Percentiles rank a stretch among this genome's conserved stretches.
These are phyloP conservation scores for Neoaliturus tenellus DNA, from an alignment of 2,888 invertebrate genomes.

Conservation along the genomic window DNA sequence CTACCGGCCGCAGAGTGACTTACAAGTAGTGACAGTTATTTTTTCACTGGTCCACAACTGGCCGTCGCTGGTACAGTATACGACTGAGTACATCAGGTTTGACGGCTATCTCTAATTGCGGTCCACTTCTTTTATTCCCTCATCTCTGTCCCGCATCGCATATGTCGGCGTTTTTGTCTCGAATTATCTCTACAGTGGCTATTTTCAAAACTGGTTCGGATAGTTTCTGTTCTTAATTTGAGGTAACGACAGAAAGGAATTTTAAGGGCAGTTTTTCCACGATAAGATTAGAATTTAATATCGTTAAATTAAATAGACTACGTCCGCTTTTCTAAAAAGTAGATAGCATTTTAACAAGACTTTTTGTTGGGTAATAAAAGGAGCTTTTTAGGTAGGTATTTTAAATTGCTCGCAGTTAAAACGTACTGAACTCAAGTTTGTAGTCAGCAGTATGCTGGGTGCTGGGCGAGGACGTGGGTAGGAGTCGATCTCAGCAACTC, in stretches of 20 bases:
- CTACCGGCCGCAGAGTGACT: not conserved
- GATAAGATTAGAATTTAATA: not conserved
- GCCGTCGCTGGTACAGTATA: constrained; percentile 6
- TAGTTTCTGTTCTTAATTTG: constrained; percentile 5
- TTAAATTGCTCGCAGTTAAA: too few species aligned
- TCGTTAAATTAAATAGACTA: too few species aligned
- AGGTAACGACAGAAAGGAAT: not conserved
- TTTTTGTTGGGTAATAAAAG: too few species aligned
- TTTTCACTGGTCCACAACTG: not conserved
- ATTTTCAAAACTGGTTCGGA: constrained; percentile 12
- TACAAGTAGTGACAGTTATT: constrained; percentile 24
- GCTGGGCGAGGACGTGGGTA: not conserved
- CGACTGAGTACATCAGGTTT: constrained; percentile 33
- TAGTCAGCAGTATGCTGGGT: too few species aligned
- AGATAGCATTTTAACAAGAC: too few species aligned
- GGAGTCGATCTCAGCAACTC: constrained; percentile 10
- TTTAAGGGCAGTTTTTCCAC: not conserved
- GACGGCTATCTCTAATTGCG: constrained; percentile 36
- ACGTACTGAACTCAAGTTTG: not conserved
- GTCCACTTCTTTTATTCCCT: not conserved
- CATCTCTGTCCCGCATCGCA: constrained; percentile 21
- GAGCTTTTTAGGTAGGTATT: too few species aligned
- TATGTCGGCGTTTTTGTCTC: constrained; percentile 24
- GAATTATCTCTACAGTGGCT: not conserved
- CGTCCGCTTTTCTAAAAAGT: too few species aligned